Evolutionary conservation across 2,888 invertebrate species (phyloP), one percentile per base, ranked within the genome.

Genomic region (Thyatira batis): DNA sequence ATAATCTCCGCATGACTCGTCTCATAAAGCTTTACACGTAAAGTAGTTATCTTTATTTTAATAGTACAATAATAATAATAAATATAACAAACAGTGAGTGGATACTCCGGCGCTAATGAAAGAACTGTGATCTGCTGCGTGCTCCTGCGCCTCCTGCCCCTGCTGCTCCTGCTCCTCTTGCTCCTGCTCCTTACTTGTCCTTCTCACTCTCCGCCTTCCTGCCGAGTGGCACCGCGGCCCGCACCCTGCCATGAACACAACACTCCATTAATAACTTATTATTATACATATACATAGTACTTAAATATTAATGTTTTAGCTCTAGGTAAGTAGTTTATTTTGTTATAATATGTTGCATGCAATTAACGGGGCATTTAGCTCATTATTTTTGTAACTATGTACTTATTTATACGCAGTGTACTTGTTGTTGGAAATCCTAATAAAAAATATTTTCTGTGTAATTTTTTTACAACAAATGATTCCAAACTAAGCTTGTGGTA

Each of bases 161-260:
- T 97, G 82, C 95, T 95, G 79, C 95, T 95, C 84, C 97, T 96
- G 67, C 94, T 84, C 92, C 97, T 97, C 55, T 43, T 49, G 56
- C 53, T 61, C 44, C 63, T 58, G 52, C 71, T 85, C 93, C 95
- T 11, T 95, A 96, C 93, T 96, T 96, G 92, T 96, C 96, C 93
- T 97, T 97, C 83, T 95, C 95, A 79, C 95, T 95, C 84, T 97
- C 96, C 67, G 94, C 84, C 92, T 97, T 97, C 93, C 97, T 95
- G 87, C 97, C 97, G 86, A 97, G 95, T 64, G 97, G 97, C 87
- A 97, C 95, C 72, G 97, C 97, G 75, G 96, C 96, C 87, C 96
- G 96, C 77, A 97, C 95, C 87, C 97, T 97, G 92, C 28, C n/a
- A n/a, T n/a, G n/a, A 91, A 92, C 49, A 55, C 51, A 54, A 6